Evolutionary conservation across 2,797 vertebrate genomes (phyloP).

Genomic region (Lithobates sylvaticus): DNA sequence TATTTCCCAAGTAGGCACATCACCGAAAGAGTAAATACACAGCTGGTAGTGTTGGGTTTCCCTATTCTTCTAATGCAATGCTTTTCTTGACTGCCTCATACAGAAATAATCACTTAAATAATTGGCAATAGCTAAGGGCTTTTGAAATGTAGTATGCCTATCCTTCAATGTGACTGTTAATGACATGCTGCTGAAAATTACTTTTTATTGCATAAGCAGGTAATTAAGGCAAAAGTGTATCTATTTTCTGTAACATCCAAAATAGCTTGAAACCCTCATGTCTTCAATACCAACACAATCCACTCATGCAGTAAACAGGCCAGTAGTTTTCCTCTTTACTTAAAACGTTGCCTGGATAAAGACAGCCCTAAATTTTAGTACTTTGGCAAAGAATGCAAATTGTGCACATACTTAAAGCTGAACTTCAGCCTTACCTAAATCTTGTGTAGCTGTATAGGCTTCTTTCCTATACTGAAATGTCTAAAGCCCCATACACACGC

Average conservation of each 20-base stretch:
- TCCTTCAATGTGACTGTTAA: neutral
- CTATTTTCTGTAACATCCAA: neutral
- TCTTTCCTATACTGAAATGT: too few relatives aligned
- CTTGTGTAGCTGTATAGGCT: too few relatives aligned
- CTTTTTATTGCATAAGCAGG: constrained; percentile 11
- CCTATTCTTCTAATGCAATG: neutral
- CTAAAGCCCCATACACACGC: too few relatives aligned
- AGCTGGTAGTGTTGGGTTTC: neutral
- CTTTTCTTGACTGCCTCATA: neutral
- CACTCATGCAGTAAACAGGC: neutral
- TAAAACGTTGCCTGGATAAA: neutral
- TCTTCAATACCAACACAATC: neutral
- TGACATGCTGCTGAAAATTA: constrained; percentile 7
- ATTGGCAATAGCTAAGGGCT: neutral
- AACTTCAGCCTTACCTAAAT: too few relatives aligned
- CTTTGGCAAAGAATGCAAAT: too few relatives aligned
- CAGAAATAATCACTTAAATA: neutral
- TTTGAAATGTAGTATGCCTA: neutral
- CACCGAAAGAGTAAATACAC: neutral
- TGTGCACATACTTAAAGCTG: too few relatives aligned
- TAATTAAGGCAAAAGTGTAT: neutral
- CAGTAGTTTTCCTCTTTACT: neutral
- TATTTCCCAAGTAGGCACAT: neutral
- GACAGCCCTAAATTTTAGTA: neutral
- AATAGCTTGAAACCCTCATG: neutral